A percentile compares a stretch with the other conserved stretches of the same genome.
phyloP scores from a whole-genome alignment of 2,888 invertebrate genomes.

The Chouioia cunea region DNA sequence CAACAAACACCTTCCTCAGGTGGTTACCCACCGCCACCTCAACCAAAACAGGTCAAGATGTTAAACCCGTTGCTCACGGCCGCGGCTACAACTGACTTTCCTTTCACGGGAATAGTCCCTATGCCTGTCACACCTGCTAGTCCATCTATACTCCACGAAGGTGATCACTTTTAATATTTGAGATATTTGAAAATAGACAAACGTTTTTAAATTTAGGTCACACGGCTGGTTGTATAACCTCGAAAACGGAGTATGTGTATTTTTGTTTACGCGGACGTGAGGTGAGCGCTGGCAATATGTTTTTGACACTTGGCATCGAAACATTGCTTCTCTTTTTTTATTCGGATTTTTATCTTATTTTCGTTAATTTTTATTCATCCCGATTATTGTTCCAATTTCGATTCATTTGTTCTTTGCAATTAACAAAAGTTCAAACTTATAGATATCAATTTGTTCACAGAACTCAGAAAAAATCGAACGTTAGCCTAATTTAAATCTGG shows the following conservation, averaged over 20 bases:
- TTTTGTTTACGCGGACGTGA: not conserved
- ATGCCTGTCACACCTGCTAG: slow-evolving; percentile 74
- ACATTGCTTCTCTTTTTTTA: too few species aligned
- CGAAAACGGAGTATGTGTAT: not conserved
- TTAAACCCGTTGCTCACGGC: slow-evolving; percentile 81
- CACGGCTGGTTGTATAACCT: too few species aligned
- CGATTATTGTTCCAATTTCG: too few species aligned
- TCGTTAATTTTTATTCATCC: too few species aligned
- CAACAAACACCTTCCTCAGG: not conserved
- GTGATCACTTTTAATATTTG: slow-evolving; percentile 51
- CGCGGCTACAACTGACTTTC: slow-evolving; percentile 77
- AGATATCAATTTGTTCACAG: too few species aligned
- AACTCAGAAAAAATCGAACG: too few species aligned
- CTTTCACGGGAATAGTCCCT: slow-evolving; percentile 78
- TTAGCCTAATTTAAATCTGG: too few species aligned
- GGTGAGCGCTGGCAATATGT: too few species aligned
- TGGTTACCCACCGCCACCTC: slow-evolving; percentile 45
- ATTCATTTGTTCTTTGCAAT: too few species aligned
- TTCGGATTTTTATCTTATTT: too few species aligned
- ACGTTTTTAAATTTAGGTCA: not conserved
- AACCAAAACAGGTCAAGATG: slow-evolving; percentile 69
- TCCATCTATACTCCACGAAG: slow-evolving; percentile 61
- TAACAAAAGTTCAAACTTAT: too few species aligned
- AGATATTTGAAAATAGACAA: not conserved
- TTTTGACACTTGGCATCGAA: too few species aligned